Conservation (phyloP, 2,797 vertebrate genomes). For the Onychomys leucogaster region DNA sequence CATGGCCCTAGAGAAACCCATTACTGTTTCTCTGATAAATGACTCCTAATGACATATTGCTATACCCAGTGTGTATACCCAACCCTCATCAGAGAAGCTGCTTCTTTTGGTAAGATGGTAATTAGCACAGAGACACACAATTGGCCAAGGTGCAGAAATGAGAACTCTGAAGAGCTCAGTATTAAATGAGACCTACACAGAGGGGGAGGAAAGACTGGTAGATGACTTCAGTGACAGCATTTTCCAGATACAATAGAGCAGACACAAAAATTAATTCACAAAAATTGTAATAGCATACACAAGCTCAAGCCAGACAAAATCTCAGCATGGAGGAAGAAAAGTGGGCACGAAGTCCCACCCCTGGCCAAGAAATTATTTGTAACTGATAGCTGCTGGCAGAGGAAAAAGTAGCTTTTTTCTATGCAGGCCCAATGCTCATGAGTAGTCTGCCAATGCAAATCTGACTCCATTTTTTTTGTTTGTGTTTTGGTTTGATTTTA, state of each 20-base stretch:
- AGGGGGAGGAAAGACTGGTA: no score
- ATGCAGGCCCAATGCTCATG: background rate
- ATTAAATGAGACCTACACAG: background rate
- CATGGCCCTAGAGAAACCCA: background rate
- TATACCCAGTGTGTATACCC: background rate
- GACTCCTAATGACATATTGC: background rate
- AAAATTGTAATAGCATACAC: background rate
- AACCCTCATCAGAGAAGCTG: background rate
- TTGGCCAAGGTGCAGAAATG: background rate
- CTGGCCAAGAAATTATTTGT: background rate
- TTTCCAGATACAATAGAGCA: background rate
- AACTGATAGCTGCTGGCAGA: background rate
- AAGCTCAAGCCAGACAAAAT: background rate
- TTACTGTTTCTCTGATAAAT: background rate
- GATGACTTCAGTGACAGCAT: background rate
- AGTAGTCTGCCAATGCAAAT: background rate
- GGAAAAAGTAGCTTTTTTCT: background rate
- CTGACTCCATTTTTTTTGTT: background rate
- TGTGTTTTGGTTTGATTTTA: background rate
- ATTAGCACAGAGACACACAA: background rate
- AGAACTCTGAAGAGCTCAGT: background rate
- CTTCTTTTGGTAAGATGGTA: background rate
- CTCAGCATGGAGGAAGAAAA: background rate
- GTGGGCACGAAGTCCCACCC: background rate
- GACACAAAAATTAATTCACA: background rate